Conservation (phyloP, 2,113 vertebrate species). For the Hemichromis elongatus region DNA sequence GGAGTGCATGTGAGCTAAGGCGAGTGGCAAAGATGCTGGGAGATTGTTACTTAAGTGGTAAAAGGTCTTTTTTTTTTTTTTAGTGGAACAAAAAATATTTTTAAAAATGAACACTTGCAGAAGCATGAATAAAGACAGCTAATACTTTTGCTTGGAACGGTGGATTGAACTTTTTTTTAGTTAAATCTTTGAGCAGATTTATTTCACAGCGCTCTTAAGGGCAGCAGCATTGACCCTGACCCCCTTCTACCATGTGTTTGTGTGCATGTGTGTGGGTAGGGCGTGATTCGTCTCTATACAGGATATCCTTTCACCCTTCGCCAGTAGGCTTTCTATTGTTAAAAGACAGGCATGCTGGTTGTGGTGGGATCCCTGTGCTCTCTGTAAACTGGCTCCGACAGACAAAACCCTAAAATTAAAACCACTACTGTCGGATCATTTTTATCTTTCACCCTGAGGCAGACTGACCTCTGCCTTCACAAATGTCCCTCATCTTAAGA, state of each 20-base stretch:
- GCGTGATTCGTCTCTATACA: conserved; percentile 74
- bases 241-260: conserved; percentile 26
- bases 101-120: neutral
- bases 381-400: neutral
- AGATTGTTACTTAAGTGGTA: neutral
- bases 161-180: neutral
- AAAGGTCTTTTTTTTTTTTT: neutral
- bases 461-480: neutral
- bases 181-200: conserved; percentile 24
- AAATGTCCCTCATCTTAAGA: neutral
- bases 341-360: conserved; percentile 48
- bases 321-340: conserved; percentile 75
- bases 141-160: neutral
- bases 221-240: conserved; percentile 67
- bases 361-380: conserved; percentile 31
- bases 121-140: neutral
- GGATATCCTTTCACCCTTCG: conserved; percentile 75
- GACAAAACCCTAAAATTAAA: neutral
- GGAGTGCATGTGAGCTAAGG: neutral
- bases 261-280: conserved; percentile 45
- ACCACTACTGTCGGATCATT: neutral
- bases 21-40: neutral
- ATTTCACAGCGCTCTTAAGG: conserved; percentile 47
- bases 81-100: neutral
- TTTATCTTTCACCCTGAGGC: neutral